A percentile compares a stretch with the other conserved stretches of the same genome.
Evolutionary conservation across 2,797 vertebrate genomes (phyloP).

Genomic region (Channa striata): DNA sequence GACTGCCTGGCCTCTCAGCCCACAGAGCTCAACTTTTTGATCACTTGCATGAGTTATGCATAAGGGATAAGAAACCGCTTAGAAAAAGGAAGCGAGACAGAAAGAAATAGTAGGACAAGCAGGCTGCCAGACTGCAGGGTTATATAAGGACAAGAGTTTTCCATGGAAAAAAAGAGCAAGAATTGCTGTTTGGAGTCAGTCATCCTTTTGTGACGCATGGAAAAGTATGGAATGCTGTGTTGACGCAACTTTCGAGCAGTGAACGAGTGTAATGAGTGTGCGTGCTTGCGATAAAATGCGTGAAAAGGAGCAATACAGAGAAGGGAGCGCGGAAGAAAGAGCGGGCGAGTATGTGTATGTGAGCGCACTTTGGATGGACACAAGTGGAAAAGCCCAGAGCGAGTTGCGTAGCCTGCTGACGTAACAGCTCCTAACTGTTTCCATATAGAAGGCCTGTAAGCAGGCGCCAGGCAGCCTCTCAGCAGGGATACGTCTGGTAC

Average conservation of each 20-base stretch:
- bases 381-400: constrained; percentile 63
- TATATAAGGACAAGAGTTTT: constrained; percentile 79
- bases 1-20: constrained; percentile 27
- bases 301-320: constrained; percentile 13
- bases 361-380: constrained; percentile 33
- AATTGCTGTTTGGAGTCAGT: constrained; percentile 73
- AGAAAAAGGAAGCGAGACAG: constrained; percentile 39
- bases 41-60: constrained; percentile 57
- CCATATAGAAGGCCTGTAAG: constrained; percentile 78
- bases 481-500: constrained; percentile 77
- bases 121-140: constrained; percentile 63
- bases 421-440: constrained; percentile 83
- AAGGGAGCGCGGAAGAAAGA: constrained; percentile 21
- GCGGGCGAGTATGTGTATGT: constrained; percentile 27
- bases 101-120: constrained; percentile 46
- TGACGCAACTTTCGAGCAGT: constrained; percentile 74
- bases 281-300: constrained; percentile 44
- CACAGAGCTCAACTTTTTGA: constrained; percentile 17
- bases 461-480: constrained; percentile 76
- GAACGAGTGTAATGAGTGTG: constrained; percentile 42
- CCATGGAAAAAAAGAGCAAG: constrained; percentile 73
- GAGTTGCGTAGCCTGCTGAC: constrained; percentile 63
- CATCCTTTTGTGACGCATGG: constrained; percentile 69
- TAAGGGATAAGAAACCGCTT: constrained; percentile 47
- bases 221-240: constrained; percentile 74